These are phyloP conservation scores for Cyclura pinguis DNA, from an alignment of 2,797 vertebrate species.

Conservation along the genomic window DNA sequence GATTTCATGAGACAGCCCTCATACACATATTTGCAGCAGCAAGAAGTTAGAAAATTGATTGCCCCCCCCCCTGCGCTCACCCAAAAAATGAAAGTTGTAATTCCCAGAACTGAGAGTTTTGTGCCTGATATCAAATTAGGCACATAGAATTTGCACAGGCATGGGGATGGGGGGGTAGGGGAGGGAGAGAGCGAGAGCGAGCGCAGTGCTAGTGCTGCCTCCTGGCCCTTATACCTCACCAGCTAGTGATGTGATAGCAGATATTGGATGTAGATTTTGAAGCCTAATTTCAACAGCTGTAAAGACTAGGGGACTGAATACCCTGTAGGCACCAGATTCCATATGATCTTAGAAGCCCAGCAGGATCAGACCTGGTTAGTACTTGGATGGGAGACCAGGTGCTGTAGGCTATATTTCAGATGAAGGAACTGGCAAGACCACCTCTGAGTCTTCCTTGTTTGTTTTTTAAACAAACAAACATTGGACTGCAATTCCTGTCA, in stretches of 20 bases:
- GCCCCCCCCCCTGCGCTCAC: too few species aligned
- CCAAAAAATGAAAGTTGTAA: neutral
- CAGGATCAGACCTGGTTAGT: too few species aligned
- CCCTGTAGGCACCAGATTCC: too few species aligned
- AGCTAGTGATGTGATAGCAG: neutral
- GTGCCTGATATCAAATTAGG: neutral
- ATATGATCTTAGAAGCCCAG: too few species aligned
- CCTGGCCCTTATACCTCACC: neutral
- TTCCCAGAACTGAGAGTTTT: neutral
- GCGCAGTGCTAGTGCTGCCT: too few species aligned
- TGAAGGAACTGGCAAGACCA: too few species aligned
- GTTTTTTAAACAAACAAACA: too few species aligned
- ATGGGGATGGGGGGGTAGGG: too few species aligned
- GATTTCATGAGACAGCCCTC: neutral
- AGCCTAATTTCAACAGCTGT: neutral
- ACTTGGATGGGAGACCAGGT: too few species aligned
- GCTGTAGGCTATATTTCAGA: too few species aligned
- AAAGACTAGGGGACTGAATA: neutral
- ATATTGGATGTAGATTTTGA: neutral
- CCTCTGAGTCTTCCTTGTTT: too few species aligned
- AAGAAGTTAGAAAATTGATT: neutral
- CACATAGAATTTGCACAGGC: neutral
- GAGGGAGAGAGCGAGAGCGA: neutral
- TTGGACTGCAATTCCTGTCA: neutral
- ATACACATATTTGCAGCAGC: neutral